Evolutionary conservation across 2,888 invertebrate genomes (phyloP).

Genomic region (Drosophila pseudotakahashii): DNA sequence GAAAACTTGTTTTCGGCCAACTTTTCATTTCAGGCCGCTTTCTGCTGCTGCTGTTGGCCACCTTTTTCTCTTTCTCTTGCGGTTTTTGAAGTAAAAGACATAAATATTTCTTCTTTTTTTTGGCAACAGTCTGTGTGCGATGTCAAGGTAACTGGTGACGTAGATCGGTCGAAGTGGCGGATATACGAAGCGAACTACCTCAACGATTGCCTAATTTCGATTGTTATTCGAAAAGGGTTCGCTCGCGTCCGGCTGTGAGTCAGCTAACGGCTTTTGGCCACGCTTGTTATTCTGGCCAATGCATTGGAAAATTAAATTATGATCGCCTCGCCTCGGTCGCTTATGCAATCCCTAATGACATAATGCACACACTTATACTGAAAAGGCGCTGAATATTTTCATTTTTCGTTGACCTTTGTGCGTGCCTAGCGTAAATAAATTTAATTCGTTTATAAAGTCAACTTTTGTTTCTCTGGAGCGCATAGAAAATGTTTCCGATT

Average conservation of each 20-base stretch:
- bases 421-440: constrained; percentile 56
- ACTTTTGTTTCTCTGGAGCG: constrained; percentile 23
- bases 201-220: constrained; percentile 74
- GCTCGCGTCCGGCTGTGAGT: constrained; percentile 47
- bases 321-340: constrained; percentile 9
- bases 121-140: constrained; percentile 47
- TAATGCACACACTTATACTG: constrained; percentile 53
- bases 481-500: background rate
- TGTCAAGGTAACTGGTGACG: constrained; percentile 83
- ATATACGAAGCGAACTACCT: constrained; percentile 28
- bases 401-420: constrained; percentile 58
- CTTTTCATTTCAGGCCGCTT: constrained; percentile 76
- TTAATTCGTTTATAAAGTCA: constrained; percentile 40
- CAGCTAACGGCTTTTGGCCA: constrained; percentile 44
- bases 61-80: constrained; percentile 51
- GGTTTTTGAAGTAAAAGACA: constrained; percentile 8
- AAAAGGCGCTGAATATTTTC: background rate
- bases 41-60: constrained; percentile 48
- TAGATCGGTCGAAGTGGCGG: constrained; percentile 46
- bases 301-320: constrained; percentile 79
- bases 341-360: constrained; percentile 73
- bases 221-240: constrained; percentile 77
- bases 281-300: constrained; percentile 75
- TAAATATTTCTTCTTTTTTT: constrained; percentile 31
- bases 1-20: constrained; percentile 54